phyloP scores from a whole-genome alignment of 2,888 invertebrate species.

The Schizotus pectinicornis region DNA sequence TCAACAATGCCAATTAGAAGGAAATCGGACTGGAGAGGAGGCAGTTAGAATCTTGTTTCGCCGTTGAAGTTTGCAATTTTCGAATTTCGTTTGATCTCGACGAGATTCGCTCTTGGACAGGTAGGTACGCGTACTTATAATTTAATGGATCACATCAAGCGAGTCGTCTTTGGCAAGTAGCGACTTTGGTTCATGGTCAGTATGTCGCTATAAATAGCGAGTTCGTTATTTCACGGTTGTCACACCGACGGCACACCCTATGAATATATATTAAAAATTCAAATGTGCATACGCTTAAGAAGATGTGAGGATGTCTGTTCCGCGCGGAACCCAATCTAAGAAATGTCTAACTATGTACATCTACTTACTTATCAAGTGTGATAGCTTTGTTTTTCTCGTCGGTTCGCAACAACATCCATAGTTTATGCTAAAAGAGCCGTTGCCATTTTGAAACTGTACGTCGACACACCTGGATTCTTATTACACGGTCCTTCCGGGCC shows the following conservation, averaged over 20 bases:
- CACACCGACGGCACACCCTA: conserved; percentile 26
- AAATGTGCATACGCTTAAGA: conserved; percentile 1
- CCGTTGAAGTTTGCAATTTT: too few species aligned
- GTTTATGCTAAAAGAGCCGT: not conserved
- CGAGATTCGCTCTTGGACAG: too few species aligned
- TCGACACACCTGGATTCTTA: too few species aligned
- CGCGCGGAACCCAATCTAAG: not conserved
- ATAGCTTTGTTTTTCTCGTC: not conserved
- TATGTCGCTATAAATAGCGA: conserved; percentile 47
- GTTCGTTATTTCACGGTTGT: conserved; percentile 41
- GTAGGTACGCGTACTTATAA: too few species aligned
- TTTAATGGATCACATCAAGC: not conserved
- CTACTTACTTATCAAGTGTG: not conserved
- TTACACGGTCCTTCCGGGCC: too few species aligned
- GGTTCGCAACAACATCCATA: not conserved
- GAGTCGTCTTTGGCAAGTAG: conserved; percentile 21
- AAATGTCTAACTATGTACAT: not conserved
- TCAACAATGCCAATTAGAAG: too few species aligned
- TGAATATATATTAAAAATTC: conserved; percentile 25
- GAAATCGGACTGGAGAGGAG: too few species aligned
- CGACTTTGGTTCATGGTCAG: conserved; percentile 45
- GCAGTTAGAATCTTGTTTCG: too few species aligned
- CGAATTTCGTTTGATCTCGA: too few species aligned
- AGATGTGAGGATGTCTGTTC: not conserved
- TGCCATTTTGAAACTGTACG: too few species aligned